Conservation (phyloP, 2,888 invertebrate species). For the Philhelius pedissequus region DNA sequence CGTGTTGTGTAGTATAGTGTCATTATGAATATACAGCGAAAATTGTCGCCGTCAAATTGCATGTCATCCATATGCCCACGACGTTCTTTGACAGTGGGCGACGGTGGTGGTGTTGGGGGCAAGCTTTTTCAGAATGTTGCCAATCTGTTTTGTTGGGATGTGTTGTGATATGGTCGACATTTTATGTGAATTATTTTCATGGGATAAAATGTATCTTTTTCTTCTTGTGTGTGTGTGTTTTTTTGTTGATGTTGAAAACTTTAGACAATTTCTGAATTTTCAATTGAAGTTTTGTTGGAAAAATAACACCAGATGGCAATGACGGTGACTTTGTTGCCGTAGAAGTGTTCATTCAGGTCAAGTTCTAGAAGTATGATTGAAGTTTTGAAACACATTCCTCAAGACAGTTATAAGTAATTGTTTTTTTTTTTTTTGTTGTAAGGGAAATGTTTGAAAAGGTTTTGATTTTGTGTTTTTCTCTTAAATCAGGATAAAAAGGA, state of each 20-base stretch:
- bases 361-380: too few species aligned
- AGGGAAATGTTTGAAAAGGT: too few species aligned
- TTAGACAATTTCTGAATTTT: slow-evolving; percentile 38
- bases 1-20: slow-evolving; percentile 1
- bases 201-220: neutral
- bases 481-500: too few species aligned
- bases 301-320: neutral
- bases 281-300: slow-evolving; percentile 11
- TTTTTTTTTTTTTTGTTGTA: too few species aligned
- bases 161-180: slow-evolving; percentile 28
- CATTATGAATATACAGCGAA: slow-evolving; percentile 46
- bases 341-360: too few species aligned
- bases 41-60: slow-evolving; percentile 64
- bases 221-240: neutral
- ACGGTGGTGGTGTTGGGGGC: neutral
- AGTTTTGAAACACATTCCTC: too few species aligned
- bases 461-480: too few species aligned
- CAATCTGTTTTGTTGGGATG: slow-evolving; percentile 36
- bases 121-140: slow-evolving; percentile 37
- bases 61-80: slow-evolving; percentile 53
- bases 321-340: slow-evolving; percentile 27
- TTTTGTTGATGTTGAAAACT: neutral
- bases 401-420: too few species aligned
- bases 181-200: neutral
- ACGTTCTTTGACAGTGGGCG: neutral